A percentile compares a stretch with the other conserved stretches of the same genome.
These are phyloP conservation scores for Peromyscus nudipes DNA, from an alignment of 2,797 vertebrate species.

Conservation along the genomic window DNA sequence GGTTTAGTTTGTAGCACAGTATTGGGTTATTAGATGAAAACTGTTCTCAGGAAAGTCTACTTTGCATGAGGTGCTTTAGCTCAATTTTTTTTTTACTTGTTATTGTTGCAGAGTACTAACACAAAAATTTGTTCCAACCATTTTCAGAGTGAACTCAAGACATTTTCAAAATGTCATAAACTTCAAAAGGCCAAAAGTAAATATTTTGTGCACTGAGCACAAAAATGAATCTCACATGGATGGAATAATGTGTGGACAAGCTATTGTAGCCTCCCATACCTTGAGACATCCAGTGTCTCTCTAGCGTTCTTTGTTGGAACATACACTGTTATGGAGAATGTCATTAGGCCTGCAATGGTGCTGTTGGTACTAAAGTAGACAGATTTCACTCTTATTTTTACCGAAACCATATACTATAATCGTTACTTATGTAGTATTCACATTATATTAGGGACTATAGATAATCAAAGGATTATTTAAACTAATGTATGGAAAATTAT, in stretches of 20 bases:
- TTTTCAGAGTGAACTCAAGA: neutral
- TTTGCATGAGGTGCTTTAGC: neutral
- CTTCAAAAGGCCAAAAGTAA: neutral
- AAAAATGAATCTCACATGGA: neutral
- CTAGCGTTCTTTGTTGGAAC: neutral
- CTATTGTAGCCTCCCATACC: neutral
- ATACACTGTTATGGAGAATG: neutral
- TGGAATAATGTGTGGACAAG: neutral
- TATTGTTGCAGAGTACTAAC: neutral
- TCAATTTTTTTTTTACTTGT: neutral
- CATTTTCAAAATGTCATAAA: neutral
- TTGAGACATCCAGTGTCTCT: neutral
- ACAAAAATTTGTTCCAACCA: neutral
- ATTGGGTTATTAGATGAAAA: neutral
- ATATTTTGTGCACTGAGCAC: neutral
- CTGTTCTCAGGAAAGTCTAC: neutral
- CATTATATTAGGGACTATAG: too few species aligned
- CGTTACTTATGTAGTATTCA: neutral
- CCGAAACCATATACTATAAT: neutral
- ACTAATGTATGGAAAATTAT: too few species aligned
- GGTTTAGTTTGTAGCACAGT: neutral
- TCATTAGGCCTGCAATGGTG: neutral
- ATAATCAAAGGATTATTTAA: too few species aligned
- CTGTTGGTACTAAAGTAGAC: neutral
- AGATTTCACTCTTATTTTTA: neutral